Conservation (phyloP, 2,113 vertebrate genomes). For the Podilymbus podiceps region DNA sequence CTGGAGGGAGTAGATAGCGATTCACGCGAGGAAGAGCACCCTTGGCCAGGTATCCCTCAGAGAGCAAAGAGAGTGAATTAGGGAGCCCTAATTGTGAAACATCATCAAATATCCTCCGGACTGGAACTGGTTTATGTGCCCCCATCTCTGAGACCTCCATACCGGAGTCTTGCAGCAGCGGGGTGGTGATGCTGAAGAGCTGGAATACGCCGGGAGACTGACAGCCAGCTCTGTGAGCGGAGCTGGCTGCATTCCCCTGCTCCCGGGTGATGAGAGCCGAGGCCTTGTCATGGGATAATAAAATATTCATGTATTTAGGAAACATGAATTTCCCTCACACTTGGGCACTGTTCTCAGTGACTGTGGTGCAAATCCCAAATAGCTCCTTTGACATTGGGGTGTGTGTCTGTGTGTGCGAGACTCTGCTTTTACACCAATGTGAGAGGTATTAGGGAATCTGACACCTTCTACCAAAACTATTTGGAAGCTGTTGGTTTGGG, state of each 20-base stretch:
- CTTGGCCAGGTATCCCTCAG: background rate
- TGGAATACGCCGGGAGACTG: background rate
- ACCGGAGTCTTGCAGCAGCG: background rate
- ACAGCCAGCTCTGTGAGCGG: background rate
- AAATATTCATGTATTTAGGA: background rate
- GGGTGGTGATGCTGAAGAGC: background rate
- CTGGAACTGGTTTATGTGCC: background rate
- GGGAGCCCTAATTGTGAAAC: background rate
- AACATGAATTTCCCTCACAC: background rate
- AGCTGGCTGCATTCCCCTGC: background rate
- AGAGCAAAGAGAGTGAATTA: background rate
- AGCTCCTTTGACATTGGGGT: background rate
- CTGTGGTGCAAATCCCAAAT: background rate
- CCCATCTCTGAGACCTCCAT: background rate
- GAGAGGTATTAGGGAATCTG: background rate
- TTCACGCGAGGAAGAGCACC: background rate
- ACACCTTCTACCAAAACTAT: background rate
- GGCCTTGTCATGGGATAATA: background rate
- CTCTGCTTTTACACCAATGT: background rate
- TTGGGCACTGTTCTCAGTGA: background rate
- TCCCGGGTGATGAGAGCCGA: fast-evolving
- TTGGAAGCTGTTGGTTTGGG: background rate
- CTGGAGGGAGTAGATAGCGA: background rate
- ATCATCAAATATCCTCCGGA: background rate
- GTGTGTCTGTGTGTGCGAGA: background rate